Evolutionary conservation across 2,888 invertebrate species (phyloP).

Genomic region (Ophion costatus): DNA sequence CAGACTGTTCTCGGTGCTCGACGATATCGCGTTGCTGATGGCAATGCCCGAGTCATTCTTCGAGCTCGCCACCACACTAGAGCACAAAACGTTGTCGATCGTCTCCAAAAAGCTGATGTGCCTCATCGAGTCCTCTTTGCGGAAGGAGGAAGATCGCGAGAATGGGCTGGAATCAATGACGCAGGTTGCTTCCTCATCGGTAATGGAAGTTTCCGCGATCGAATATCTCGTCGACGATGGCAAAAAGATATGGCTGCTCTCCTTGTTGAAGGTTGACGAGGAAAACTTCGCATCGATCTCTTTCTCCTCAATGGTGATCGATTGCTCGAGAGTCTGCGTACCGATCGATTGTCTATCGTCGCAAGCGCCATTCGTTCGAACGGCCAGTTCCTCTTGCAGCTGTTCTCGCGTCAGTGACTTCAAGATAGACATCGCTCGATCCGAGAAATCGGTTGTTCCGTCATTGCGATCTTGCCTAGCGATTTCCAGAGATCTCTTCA

Average conservation of each 20-base stretch:
- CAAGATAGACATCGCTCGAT: background rate
- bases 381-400: constrained; percentile 58
- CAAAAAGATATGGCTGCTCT: constrained; percentile 15
- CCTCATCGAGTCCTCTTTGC: constrained; percentile 35
- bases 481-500: constrained; percentile 55
- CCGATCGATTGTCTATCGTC: constrained; percentile 46
- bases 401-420: constrained; percentile 50
- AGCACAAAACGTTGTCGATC: constrained; percentile 62
- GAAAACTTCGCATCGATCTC: constrained; percentile 53
- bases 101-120: constrained; percentile 51
- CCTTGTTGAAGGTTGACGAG: constrained; percentile 47
- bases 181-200: constrained; percentile 31
- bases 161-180: constrained; percentile 4
- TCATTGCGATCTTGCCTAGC: constrained; percentile 39
- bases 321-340: constrained; percentile 44
- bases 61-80: constrained; percentile 26
- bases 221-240: constrained; percentile 46
- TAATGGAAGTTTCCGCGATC: constrained; percentile 47
- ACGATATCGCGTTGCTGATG: constrained; percentile 36
- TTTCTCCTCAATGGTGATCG: constrained; percentile 30
- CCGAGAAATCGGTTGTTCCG: constrained; percentile 28
- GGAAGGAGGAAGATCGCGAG: constrained; percentile 32
- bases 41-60: constrained; percentile 78
- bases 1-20: constrained; percentile 62
- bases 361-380: constrained; percentile 33